Percentiles rank a stretch among this genome's conserved stretches.
These are phyloP conservation scores for Oscheius myriophilus DNA, from an alignment of 2,888 invertebrate species.

Conservation along the genomic window DNA sequence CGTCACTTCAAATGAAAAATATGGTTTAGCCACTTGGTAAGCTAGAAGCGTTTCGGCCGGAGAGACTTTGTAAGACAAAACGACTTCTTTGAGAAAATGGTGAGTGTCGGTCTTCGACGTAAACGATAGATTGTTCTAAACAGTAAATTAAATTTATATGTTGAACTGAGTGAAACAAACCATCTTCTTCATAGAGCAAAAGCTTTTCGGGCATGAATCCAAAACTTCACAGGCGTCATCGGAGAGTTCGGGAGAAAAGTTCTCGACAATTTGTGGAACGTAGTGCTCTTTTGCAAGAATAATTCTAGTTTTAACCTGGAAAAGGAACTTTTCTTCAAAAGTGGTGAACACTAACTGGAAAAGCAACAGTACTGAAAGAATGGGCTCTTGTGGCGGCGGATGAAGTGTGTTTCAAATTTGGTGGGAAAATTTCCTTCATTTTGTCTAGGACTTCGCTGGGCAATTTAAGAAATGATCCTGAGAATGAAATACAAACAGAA, in stretches of 20 bases:
- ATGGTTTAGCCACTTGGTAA: slow-evolving; percentile 46
- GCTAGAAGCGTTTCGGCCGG: slow-evolving; percentile 39
- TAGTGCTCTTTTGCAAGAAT: slow-evolving; percentile 34
- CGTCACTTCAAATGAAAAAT: slow-evolving; percentile 44
- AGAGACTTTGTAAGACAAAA: slow-evolving; percentile 38
- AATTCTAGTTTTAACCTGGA: slow-evolving; percentile 44
- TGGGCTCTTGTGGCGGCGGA: slow-evolving; percentile 17
- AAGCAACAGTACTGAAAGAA: slow-evolving; percentile 24
- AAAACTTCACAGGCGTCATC: slow-evolving; percentile 41
- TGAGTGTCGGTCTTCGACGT: slow-evolving; percentile 40
- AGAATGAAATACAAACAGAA: too few relatives aligned
- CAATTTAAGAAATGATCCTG: slow-evolving; percentile 18
- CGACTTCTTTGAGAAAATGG: slow-evolving; percentile 39
- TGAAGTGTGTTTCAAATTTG: slow-evolving; percentile 25
- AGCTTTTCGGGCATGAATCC: slow-evolving; percentile 39
- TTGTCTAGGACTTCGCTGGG: slow-evolving; percentile 8
- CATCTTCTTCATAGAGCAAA: slow-evolving; percentile 35
- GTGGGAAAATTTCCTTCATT: slow-evolving; percentile 23
- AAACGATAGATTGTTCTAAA: slow-evolving; percentile 40
- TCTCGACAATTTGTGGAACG: slow-evolving; percentile 39
- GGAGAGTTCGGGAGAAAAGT: slow-evolving; percentile 42
- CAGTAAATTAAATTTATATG: not conserved
- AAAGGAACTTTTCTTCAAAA: not conserved
- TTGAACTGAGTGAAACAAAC: slow-evolving; percentile 23
- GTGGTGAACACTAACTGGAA: slow-evolving; percentile 26